These are phyloP conservation scores for Periplaneta americana DNA, from an alignment of 1,140 invertebrate genomes.

Conservation along the genomic window DNA sequence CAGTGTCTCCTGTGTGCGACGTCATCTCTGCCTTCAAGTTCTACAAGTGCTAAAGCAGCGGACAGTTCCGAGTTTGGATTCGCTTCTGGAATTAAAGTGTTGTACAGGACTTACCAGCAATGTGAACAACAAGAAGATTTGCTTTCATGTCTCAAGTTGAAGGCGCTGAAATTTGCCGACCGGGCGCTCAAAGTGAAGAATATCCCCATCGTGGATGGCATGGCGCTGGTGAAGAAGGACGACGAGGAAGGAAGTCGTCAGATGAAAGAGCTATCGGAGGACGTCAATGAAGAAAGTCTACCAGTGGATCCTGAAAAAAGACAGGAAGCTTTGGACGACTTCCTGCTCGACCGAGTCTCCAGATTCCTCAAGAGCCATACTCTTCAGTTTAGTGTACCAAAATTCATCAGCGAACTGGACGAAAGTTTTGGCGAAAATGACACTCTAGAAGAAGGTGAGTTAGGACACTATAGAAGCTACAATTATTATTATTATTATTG, in stretches of 20 bases:
- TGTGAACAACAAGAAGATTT: constrained; percentile 54
- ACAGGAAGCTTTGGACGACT: constrained; percentile 13
- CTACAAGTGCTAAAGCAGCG: background rate
- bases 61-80: background rate
- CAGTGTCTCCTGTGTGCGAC: background rate
- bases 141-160: constrained; percentile 59
- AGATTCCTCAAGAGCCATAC: constrained; percentile 54
- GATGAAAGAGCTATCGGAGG: constrained; percentile 41
- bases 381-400: constrained; percentile 48
- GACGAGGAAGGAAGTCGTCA: constrained; percentile 30
- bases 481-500: no score
- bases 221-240: constrained; percentile 40
- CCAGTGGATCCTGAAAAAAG: background rate
- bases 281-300: constrained; percentile 50
- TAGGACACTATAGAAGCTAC: no score
- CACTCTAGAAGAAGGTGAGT: background rate
- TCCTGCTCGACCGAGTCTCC: constrained; percentile 47
- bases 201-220: constrained; percentile 54
- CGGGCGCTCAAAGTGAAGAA: constrained; percentile 52
- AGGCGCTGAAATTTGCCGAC: constrained; percentile 54
- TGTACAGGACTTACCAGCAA: constrained; percentile 44
- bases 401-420: constrained; percentile 26
- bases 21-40: background rate
- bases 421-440: background rate
- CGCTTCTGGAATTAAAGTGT: background rate